Base-by-base conservation (phyloP, 2,888 invertebrate species). In the Clostera curtula region DNA sequence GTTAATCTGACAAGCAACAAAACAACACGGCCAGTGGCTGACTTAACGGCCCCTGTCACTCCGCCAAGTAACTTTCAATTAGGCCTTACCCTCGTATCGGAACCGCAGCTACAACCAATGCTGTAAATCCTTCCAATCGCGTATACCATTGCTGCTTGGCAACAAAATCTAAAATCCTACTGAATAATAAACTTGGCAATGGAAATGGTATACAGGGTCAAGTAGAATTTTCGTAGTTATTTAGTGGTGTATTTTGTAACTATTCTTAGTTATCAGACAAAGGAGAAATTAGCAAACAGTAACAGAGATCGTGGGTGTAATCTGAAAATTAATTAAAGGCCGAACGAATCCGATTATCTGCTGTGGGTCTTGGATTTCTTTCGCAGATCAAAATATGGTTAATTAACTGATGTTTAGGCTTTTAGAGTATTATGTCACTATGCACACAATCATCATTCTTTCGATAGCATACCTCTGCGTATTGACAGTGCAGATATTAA, bases 1-100 rank as follows among this genome's bases (percentile, higher is more conserved):
- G 57, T 54, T 69, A 69, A 68, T 69, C 68, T 65, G 70, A 69
- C 68, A 68, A 57, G 57, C 41, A 64, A 68, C 65, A 64, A 61
- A 60, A 59, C 57, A 56, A 40, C 40, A 36, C 36, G 49, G 51
- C 49, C 44, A 50, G 44, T 50, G 30, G 30, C 48, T 50, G 51
- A 50, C 49, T 51, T 51, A 51, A 48, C 49, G 56, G 53, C 61
- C 64, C 54, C 58, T 65, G 70, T 67, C 67, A 67, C 57, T 65
- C 61, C 46, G 31, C 46, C 61, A 46, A 62, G 62, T 66, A 69
- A 67, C 63, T 65, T 68, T 65, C 70, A 68, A 69, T 68, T 67
- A 68, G 64, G 49, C 53, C 51, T 49, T 51, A 38, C 47, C 46
- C 41, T 37, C 30, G 49, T 48, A 57, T 45, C 31, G 32, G 15